Conservation (phyloP, 1,140 invertebrate species). For the Drosophila tristis region DNA sequence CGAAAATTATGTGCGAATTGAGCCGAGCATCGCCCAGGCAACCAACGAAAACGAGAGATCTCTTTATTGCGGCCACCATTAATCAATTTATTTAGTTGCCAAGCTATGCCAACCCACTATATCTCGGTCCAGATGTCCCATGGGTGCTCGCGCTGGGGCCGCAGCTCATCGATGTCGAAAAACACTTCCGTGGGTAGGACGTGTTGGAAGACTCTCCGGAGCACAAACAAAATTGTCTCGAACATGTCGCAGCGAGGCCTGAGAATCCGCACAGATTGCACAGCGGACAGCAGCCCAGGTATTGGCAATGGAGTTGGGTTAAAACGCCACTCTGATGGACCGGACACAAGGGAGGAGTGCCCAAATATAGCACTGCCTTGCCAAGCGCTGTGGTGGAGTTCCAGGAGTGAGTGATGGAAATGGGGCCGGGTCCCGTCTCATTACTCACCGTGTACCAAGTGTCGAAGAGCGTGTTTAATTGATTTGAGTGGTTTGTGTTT, state of each 20-base stretch:
- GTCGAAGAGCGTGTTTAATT: slow-evolving; percentile 51
- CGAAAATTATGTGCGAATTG: slow-evolving; percentile 79
- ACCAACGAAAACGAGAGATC: slow-evolving; percentile 8
- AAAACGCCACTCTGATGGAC: slow-evolving; percentile 26
- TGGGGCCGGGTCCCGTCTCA: not conserved
- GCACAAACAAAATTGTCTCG: slow-evolving; percentile 13
- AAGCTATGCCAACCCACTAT: slow-evolving; percentile 34
- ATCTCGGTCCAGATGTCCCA: slow-evolving; percentile 33
- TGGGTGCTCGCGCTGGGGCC: slow-evolving; percentile 6
- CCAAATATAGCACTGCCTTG: slow-evolving; percentile 50
- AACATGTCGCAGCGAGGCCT: slow-evolving; percentile 36
- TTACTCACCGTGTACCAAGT: slow-evolving; percentile 47
- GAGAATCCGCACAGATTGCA: slow-evolving; percentile 20
- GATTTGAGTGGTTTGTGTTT: slow-evolving; percentile 52
- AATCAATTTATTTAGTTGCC: slow-evolving; percentile 67
- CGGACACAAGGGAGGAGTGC: slow-evolving; percentile 35
- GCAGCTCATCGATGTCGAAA: slow-evolving; percentile 47
- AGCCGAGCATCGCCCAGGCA: slow-evolving; percentile 37
- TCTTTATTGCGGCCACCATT: slow-evolving; percentile 58
- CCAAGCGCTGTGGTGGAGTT: slow-evolving; percentile 24
- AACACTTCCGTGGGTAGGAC: slow-evolving; percentile 56
- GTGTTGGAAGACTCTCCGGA: slow-evolving; percentile 52
- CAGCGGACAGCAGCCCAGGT: slow-evolving; percentile 20
- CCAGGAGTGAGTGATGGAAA: not conserved
- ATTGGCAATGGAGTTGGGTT: slow-evolving; percentile 26